Conservation (phyloP, 2,113 vertebrate genomes). For the Telmatochromis brichardi region DNA sequence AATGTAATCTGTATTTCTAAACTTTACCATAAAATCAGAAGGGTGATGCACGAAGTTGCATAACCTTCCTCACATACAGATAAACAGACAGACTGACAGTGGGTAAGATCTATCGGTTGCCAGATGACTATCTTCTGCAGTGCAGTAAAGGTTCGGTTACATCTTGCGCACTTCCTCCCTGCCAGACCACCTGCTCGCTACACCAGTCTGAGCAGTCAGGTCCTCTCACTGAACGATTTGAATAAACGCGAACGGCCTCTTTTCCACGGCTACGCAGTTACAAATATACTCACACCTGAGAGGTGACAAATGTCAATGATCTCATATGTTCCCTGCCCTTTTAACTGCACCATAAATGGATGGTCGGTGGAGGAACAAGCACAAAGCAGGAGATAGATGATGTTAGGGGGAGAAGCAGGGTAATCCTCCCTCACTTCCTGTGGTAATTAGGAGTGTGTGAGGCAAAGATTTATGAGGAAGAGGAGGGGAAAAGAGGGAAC, state of each 20-base stretch:
- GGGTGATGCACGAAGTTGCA: background rate
- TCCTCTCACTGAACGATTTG: background rate
- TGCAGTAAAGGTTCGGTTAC: background rate
- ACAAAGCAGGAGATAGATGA: constrained; percentile 37
- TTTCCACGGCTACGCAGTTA: background rate
- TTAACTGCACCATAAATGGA: constrained; percentile 23
- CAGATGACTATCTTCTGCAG: background rate
- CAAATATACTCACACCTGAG: background rate
- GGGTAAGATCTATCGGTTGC: background rate
- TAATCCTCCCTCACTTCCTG: constrained; percentile 46
- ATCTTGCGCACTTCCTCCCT: background rate
- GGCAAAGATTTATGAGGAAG: constrained; percentile 34
- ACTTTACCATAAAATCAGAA: background rate
- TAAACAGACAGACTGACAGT: background rate
- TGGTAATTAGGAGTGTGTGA: constrained; percentile 39
- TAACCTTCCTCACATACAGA: background rate
- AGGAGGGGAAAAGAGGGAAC: constrained; percentile 23
- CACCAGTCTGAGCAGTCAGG: background rate
- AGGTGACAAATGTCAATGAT: constrained; percentile 13
- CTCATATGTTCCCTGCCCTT: constrained; percentile 4
- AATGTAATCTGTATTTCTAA: background rate
- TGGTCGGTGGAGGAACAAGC: background rate
- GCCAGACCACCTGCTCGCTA: constrained; percentile 5
- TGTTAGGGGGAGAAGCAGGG: constrained; percentile 26
- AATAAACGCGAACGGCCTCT: constrained; percentile 2